Conservation (phyloP, 2,113 vertebrate genomes). For the Nibea coibor region DNA sequence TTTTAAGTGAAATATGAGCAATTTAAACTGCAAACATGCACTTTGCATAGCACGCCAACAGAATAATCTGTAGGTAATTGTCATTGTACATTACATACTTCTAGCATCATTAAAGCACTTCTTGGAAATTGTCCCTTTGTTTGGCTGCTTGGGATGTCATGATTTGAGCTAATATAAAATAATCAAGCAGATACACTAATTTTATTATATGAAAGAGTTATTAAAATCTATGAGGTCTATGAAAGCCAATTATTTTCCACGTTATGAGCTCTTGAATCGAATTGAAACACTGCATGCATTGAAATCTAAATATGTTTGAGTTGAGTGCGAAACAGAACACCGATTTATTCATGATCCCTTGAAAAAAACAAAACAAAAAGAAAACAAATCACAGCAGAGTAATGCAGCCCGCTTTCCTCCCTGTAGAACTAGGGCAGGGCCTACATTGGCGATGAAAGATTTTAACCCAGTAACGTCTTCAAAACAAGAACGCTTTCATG, state of each 20-base stretch:
- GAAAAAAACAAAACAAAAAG: too few relatives aligned
- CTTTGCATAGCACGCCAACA: not conserved
- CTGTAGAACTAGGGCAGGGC: constrained; percentile 25
- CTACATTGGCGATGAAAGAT: not conserved
- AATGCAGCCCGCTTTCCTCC: not conserved
- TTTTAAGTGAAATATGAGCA: not conserved
- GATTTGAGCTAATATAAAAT: not conserved
- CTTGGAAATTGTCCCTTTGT: not conserved
- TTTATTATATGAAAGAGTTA: not conserved
- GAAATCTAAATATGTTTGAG: not conserved
- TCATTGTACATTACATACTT: not conserved
- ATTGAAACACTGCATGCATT: not conserved
- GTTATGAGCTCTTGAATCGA: not conserved
- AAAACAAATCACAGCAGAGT: not conserved
- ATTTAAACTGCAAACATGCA: not conserved
- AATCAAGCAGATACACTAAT: not conserved
- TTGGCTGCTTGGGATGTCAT: not conserved
- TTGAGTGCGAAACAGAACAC: not conserved
- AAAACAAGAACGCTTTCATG: constrained; percentile 6
- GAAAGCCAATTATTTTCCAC: not conserved
- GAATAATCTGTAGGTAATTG: not conserved
- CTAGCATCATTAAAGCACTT: not conserved
- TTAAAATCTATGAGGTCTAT: too few relatives aligned
- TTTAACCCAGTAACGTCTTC: constrained; percentile 29
- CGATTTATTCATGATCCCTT: constrained; percentile 4